phyloP scores from a whole-genome alignment of 2,888 invertebrate species.

The Fabriciana adippe region DNA sequence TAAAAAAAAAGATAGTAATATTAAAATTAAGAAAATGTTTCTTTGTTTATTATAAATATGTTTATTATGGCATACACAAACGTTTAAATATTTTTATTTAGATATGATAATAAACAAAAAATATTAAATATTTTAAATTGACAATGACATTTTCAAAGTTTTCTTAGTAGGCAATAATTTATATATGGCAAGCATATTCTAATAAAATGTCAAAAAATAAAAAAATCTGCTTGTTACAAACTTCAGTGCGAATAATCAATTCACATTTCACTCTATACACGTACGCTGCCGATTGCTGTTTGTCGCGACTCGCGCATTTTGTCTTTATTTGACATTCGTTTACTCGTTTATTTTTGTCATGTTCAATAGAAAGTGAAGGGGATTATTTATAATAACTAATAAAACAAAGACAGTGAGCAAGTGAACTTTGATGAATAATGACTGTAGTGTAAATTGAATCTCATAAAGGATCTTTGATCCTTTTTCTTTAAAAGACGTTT shows the following conservation, averaged over 20 bases:
- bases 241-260: constrained; percentile 58
- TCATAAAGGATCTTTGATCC: constrained; percentile 56
- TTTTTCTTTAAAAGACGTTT: constrained; percentile 45
- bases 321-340: constrained; percentile 52
- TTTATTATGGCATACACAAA: no score
- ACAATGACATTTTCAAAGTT: not conserved
- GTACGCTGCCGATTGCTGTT: constrained; percentile 45
- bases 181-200: not conserved
- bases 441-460: constrained; percentile 59
- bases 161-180: not conserved
- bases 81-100: no score
- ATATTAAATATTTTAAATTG: not conserved
- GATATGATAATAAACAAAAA: no score
- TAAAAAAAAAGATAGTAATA: not conserved
- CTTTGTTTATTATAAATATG: no score
- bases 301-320: constrained; percentile 46
- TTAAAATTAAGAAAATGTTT: not conserved
- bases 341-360: constrained; percentile 58
- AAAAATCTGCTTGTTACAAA: constrained; percentile 35
- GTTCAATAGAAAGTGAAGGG: constrained; percentile 63
- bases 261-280: constrained; percentile 49
- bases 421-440: constrained; percentile 56
- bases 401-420: constrained; percentile 25
- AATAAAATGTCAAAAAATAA: not conserved
- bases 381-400: constrained; percentile 40